Percentiles rank a stretch among this genome's conserved stretches.
These are phyloP conservation scores for Gadus chalcogrammus DNA, from an alignment of 2,113 vertebrate genomes.

Conservation along the genomic window DNA sequence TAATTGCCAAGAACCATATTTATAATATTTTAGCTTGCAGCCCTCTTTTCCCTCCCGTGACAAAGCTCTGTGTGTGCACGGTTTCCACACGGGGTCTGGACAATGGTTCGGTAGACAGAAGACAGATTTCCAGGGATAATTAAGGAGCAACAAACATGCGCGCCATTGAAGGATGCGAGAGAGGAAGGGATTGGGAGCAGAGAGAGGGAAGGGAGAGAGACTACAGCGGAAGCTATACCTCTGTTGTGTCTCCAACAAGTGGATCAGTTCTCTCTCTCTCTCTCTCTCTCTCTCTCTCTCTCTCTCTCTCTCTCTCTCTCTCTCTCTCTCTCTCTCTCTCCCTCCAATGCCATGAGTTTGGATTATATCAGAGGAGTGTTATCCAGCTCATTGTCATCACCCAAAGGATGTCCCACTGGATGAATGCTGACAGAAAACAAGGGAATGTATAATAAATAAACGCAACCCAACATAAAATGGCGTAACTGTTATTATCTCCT, in stretches of 20 bases:
- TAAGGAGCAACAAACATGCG: slow-evolving; percentile 60
- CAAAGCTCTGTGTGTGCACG: slow-evolving; percentile 63
- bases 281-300: slow-evolving; percentile 18
- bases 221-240: slow-evolving; percentile 47
- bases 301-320: slow-evolving; percentile 18
- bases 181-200: slow-evolving; percentile 60
- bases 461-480: slow-evolving; percentile 23
- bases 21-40: not conserved
- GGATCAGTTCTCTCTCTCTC: slow-evolving; percentile 40
- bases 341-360: slow-evolving; percentile 62
- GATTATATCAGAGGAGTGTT: slow-evolving; percentile 45
- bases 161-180: slow-evolving; percentile 45
- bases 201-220: slow-evolving; percentile 38
- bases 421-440: slow-evolving; percentile 39
- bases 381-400: slow-evolving; percentile 54
- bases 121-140: slow-evolving; percentile 61
- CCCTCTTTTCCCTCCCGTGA: slow-evolving; percentile 14
- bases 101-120: slow-evolving; percentile 55
- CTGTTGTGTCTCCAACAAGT: slow-evolving; percentile 61
- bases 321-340: slow-evolving; percentile 33
- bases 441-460: slow-evolving; percentile 41
- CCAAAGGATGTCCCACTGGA: slow-evolving; percentile 43
- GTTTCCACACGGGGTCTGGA: slow-evolving; percentile 46
- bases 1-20: not conserved
- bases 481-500: slow-evolving; percentile 41